Conservation (phyloP, 2,888 invertebrate genomes). For the Drosophila emarginata region DNA sequence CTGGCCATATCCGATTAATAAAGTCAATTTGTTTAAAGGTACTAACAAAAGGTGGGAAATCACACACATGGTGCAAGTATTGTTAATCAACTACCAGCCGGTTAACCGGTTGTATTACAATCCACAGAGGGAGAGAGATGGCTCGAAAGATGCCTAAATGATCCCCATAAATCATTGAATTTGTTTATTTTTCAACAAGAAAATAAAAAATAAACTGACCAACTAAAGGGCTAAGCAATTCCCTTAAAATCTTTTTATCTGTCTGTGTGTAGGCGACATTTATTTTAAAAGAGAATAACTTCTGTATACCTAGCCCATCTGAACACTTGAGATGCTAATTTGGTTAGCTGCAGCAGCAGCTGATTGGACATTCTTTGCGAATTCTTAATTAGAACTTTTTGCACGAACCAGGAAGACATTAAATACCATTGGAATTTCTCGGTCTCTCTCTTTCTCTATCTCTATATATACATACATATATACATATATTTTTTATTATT, state of each 20-base stretch:
- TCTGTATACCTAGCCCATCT: not conserved
- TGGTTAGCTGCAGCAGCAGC: conserved; percentile 1
- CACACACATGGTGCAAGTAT: conserved; percentile 14
- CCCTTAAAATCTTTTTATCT: not conserved
- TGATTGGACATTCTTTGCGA: conserved; percentile 10
- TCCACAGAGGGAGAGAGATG: no score
- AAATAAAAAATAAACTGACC: no score
- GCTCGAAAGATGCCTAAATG: conserved; percentile 10
- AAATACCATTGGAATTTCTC: conserved; percentile 4
- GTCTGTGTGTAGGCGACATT: conserved; percentile 7
- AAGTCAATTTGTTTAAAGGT: conserved; percentile 16
- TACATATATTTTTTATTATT: not conserved
- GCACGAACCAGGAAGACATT: conserved; percentile 19
- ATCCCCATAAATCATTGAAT: conserved; percentile 10
- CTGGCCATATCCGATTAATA: conserved; percentile 15
- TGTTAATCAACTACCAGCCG: not conserved
- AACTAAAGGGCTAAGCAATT: not conserved
- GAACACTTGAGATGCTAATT: conserved; percentile 13
- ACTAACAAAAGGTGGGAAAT: conserved; percentile 19
- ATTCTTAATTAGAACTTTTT: conserved; percentile 16
- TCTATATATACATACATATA: no score
- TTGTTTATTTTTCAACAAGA: not conserved
- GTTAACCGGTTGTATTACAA: conserved; percentile 7
- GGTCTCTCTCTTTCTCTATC: not conserved
- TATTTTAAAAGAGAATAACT: not conserved